These are phyloP conservation scores for Drosophila percnosoma DNA, from an alignment of 2,888 invertebrate species.

Conservation along the genomic window DNA sequence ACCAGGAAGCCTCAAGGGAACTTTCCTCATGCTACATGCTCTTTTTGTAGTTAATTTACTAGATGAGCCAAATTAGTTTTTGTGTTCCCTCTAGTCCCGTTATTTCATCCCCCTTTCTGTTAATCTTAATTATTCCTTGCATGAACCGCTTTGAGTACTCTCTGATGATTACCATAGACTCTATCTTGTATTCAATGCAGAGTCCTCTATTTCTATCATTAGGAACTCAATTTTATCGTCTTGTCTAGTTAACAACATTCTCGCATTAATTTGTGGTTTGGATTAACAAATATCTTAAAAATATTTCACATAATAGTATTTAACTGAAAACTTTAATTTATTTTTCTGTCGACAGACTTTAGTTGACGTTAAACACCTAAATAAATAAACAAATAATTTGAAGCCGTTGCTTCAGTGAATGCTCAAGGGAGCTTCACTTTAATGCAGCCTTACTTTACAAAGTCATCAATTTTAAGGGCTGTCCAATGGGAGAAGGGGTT, in stretches of 20 bases:
- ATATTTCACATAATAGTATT: too few relatives aligned
- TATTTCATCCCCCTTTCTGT: too few relatives aligned
- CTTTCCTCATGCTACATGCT: not conserved
- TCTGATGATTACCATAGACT: not conserved
- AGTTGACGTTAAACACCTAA: not conserved
- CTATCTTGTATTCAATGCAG: not conserved
- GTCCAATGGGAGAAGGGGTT: constrained; percentile 18
- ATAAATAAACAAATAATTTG: not conserved
- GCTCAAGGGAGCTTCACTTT: constrained; percentile 18
- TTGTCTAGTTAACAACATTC: not conserved
- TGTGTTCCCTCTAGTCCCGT: not conserved
- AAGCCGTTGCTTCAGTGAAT: not conserved
- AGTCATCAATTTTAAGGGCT: constrained; percentile 68
- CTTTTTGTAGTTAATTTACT: not conserved
- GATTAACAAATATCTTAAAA: not conserved
- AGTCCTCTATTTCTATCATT: not conserved
- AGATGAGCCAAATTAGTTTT: not conserved
- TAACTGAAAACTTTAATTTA: not conserved
- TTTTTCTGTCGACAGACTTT: not conserved
- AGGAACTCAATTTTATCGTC: not conserved
- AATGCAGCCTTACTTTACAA: constrained; percentile 44
- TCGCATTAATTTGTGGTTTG: not conserved
- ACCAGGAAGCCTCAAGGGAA: not conserved
- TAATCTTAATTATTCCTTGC: not conserved
- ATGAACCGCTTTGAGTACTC: not conserved